Conservation (phyloP, 2,888 invertebrate species). For the Tachina grossa region DNA sequence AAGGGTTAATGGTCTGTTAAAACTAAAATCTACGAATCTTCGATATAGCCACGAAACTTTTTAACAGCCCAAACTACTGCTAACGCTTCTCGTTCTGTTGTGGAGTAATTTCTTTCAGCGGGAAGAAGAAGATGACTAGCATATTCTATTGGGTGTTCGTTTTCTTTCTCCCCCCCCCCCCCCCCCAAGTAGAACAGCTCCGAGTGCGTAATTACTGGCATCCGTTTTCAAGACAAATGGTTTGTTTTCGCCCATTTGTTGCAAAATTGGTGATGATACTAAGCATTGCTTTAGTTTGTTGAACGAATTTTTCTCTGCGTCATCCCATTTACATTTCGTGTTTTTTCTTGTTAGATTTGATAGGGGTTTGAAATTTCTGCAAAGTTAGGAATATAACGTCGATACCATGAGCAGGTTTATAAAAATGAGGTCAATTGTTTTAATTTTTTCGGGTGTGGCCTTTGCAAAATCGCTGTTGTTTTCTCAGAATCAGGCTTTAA, state of each 20-base stretch:
- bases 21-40: no score
- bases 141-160: no score
- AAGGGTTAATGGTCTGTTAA: no score
- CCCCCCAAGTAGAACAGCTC: no score
- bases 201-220: neutral
- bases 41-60: no score
- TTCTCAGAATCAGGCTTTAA: slow-evolving; percentile 75
- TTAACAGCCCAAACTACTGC: no score
- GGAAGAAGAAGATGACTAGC: no score
- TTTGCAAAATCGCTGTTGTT: slow-evolving; percentile 71
- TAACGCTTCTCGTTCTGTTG: no score
- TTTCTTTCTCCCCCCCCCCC: no score
- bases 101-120: no score
- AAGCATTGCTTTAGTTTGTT: neutral
- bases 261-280: neutral
- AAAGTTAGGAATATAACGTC: slow-evolving; percentile 44
- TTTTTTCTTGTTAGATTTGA: slow-evolving; percentile 75
- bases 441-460: neutral
- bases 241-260: neutral
- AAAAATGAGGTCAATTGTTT: no score
- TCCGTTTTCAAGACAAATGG: neutral
- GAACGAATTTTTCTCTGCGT: neutral
- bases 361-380: slow-evolving; percentile 73
- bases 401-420: slow-evolving; percentile 47
- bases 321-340: slow-evolving; percentile 41